phyloP scores from a whole-genome alignment of 2,113 vertebrate genomes.

The Aviceda subcristata region DNA sequence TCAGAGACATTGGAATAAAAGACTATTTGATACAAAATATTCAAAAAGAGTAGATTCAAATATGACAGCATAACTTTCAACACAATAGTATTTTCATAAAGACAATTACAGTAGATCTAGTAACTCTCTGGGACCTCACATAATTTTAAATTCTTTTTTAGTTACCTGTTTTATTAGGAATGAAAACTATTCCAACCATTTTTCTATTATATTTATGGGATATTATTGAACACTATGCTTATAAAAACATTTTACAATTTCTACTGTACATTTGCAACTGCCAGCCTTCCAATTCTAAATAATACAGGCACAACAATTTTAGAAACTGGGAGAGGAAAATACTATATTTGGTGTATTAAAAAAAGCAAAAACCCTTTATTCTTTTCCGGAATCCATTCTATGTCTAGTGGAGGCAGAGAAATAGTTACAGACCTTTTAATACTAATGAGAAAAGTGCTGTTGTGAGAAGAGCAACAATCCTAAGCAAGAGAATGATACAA shows the following conservation, averaged over 20 bases:
- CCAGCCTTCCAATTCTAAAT: background rate
- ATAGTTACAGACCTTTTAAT: background rate
- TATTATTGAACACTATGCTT: background rate
- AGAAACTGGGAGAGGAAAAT: background rate
- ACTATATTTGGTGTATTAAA: background rate
- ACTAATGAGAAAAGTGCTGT: background rate
- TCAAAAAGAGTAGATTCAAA: background rate
- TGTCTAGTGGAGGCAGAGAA: background rate
- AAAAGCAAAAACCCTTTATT: background rate
- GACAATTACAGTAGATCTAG: background rate
- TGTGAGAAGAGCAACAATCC: background rate
- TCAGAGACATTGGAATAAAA: background rate
- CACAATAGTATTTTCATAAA: background rate
- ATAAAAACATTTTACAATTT: background rate
- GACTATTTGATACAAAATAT: background rate
- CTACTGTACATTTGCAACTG: background rate
- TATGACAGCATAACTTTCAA: background rate
- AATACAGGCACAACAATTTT: background rate
- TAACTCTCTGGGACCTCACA: background rate
- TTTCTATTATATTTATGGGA: background rate
- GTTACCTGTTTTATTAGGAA: background rate
- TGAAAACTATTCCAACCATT: background rate
- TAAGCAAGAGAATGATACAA: background rate
- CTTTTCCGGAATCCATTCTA: background rate
- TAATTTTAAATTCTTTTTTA: background rate